phyloP scores from a whole-genome alignment of 2,888 invertebrate genomes.

The Onthophagus sagittarius region DNA sequence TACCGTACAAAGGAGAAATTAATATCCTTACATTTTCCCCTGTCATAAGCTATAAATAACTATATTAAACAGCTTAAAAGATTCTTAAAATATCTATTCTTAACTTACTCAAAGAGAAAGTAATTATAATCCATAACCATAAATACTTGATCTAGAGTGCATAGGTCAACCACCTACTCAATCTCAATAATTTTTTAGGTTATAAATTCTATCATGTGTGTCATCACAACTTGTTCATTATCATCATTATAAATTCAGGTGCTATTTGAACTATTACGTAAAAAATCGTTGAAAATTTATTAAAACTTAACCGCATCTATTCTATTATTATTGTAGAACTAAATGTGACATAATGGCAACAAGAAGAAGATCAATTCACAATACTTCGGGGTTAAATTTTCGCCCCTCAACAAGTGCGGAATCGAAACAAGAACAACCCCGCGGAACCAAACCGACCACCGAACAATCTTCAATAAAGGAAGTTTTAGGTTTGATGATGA shows the following conservation, averaged over 20 bases:
- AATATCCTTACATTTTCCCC: background rate
- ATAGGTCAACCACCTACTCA: background rate
- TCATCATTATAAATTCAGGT: slow-evolving; percentile 5
- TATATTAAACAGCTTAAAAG: background rate
- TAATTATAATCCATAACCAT: background rate
- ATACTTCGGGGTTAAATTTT: slow-evolving; percentile 54
- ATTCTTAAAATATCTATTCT: background rate
- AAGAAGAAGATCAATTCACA: slow-evolving; percentile 31
- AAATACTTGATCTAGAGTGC: background rate
- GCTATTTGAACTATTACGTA: background rate
- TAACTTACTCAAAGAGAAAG: background rate
- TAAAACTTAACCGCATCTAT: background rate
- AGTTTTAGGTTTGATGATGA: slow-evolving; percentile 74
- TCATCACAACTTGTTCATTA: background rate
- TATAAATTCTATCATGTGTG: background rate
- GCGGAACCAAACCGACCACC: slow-evolving; percentile 78
- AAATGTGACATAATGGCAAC: slow-evolving; percentile 33
- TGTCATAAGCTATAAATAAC: background rate
- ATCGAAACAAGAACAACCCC: slow-evolving; percentile 45
- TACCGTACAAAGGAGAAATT: background rate
- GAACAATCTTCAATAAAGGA: slow-evolving; percentile 79
- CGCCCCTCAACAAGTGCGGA: slow-evolving; percentile 49
- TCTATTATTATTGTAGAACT: background rate
- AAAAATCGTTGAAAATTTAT: background rate
- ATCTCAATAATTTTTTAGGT: background rate